A percentile compares a stretch with the other conserved stretches of the same genome.
Evolutionary conservation across 1,140 invertebrate genomes (phyloP).

Genomic region (Zaprionus nigranus): DNA sequence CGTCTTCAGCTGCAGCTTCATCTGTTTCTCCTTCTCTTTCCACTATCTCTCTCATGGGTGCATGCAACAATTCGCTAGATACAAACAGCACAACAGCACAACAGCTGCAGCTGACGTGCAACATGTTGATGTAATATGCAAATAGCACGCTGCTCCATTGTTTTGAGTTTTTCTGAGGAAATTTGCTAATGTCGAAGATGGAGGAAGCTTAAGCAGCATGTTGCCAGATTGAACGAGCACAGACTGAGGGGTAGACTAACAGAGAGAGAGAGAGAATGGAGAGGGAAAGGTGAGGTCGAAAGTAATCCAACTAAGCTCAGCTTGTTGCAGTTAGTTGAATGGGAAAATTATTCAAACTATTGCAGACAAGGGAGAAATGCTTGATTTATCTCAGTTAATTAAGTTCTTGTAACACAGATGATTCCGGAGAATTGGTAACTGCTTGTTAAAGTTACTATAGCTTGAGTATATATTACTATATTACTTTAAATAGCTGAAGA

Average conservation of each 20-base stretch:
- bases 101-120: slow-evolving; percentile 55
- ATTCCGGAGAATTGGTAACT: no score
- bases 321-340: neutral
- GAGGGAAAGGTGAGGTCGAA: neutral
- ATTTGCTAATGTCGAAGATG: slow-evolving; percentile 49
- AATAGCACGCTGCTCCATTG: slow-evolving; percentile 69
- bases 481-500: neutral
- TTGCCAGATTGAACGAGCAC: slow-evolving; percentile 4
- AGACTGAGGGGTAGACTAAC: neutral
- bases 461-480: neutral
- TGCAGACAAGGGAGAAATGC: neutral
- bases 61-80: slow-evolving; percentile 58
- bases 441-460: neutral
- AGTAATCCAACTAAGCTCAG: slow-evolving; percentile 2
- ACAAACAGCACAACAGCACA: slow-evolving; percentile 33
- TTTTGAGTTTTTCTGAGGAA: slow-evolving; percentile 64
- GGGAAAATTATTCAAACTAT: neutral
- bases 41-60: neutral
- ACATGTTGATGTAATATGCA: slow-evolving; percentile 79
- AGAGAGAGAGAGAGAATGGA: neutral
- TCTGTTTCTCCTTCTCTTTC: neutral
- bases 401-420: neutral
- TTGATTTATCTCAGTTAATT: neutral
- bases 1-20: slow-evolving; percentile 20
- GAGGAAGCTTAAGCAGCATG: slow-evolving; percentile 21